These are phyloP conservation scores for Calyptomena viridis DNA, from an alignment of 2,113 vertebrate genomes.

Conservation along the genomic window DNA sequence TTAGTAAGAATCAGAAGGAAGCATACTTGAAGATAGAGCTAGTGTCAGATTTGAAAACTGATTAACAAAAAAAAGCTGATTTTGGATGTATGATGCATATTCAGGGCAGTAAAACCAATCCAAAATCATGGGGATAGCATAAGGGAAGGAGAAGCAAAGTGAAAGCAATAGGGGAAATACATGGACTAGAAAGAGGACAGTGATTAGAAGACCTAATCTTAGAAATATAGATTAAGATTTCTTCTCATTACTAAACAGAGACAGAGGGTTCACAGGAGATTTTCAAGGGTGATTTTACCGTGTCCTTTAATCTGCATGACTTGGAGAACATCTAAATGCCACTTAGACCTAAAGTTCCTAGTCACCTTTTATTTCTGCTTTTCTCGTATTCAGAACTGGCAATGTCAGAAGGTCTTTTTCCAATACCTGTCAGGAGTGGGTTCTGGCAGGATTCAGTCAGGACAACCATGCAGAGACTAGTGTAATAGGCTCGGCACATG, in stretches of 20 bases:
- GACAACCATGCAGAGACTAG: neutral
- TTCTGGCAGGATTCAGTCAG: neutral
- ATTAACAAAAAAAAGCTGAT: neutral
- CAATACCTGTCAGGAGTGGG: neutral
- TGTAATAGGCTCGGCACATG: neutral
- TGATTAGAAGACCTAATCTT: neutral
- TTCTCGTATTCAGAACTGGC: neutral
- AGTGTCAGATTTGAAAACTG: neutral
- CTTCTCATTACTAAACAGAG: neutral
- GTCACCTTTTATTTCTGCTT: neutral
- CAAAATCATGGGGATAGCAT: neutral
- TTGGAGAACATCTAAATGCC: neutral
- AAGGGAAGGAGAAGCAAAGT: neutral
- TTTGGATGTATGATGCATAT: neutral
- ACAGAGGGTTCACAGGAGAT: neutral
- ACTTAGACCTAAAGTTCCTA: neutral
- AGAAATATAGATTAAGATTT: neutral
- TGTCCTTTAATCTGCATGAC: neutral
- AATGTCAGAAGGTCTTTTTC: neutral
- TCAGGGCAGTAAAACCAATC: neutral
- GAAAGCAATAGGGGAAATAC: neutral
- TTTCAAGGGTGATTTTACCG: neutral
- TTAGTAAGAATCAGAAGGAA: neutral
- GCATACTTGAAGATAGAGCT: neutral
- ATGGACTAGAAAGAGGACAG: too few relatives aligned